These are phyloP conservation scores for Emmelina monodactyla DNA, from an alignment of 2,888 invertebrate species.

Conservation along the genomic window DNA sequence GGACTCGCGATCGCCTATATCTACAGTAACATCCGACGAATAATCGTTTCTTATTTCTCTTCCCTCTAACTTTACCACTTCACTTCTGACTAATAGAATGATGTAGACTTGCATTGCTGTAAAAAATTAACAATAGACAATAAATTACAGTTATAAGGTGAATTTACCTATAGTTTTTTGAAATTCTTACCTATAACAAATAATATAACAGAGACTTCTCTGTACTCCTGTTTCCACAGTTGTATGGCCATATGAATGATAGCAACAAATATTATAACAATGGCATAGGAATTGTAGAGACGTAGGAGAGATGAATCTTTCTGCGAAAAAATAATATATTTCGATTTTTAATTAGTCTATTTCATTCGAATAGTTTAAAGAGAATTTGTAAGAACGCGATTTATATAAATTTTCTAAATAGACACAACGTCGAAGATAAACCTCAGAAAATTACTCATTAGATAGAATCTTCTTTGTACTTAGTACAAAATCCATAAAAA, in stretches of 20 bases:
- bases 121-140: slow-evolving; percentile 4
- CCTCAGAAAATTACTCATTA: too few relatives aligned
- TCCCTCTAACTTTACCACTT: slow-evolving; percentile 39
- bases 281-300: slow-evolving; percentile 42
- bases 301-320: slow-evolving; percentile 47
- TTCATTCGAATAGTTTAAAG: too few relatives aligned
- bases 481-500: too few relatives aligned
- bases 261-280: slow-evolving; percentile 36
- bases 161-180: background rate
- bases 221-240: slow-evolving; percentile 29
- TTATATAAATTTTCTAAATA: too few relatives aligned
- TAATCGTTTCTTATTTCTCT: too few relatives aligned
- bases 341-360: too few relatives aligned
- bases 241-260: slow-evolving; percentile 38
- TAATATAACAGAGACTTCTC: slow-evolving; percentile 32
- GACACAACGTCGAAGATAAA: too few relatives aligned
- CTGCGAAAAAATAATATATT: too few relatives aligned
- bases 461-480: too few relatives aligned
- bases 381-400: too few relatives aligned
- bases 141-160: background rate
- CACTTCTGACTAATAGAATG: slow-evolving; percentile 47
- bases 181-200: slow-evolving; percentile 35
- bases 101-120: slow-evolving; percentile 50
- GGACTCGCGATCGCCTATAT: background rate
- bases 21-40: background rate